Evolutionary conservation across 2,113 vertebrate species (phyloP), one percentile per base, ranked within the genome.

Genomic region (Acinonyx jubatus): DNA sequence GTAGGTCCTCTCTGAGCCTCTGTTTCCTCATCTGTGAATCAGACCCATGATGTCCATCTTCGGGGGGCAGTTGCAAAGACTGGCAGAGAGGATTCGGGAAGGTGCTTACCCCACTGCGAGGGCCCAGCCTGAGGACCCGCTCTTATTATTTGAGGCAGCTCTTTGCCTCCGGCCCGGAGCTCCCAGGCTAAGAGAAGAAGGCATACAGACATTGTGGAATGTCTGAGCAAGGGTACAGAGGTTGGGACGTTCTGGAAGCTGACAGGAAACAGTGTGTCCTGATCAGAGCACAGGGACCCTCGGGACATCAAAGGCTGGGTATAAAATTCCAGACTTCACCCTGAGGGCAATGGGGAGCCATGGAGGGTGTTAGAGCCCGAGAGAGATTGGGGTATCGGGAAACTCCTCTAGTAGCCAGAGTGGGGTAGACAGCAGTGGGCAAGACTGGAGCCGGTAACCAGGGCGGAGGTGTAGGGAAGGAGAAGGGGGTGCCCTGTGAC

Each of bases 21-120:
- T 27, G 63, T 81, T 80, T 91, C 76, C 36, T 81, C 76, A 13
- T 73, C 81, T 91, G 48, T 38, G 36, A 74, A 48, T 66, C 74
- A 36, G 29, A 55, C 2, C 33, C 73, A 21, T 29, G 45, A 16
- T 14, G 10, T 7, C 36, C 78, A 25, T 27, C 76, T 48, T 36
- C 21, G 18, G 11, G 63, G 63, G 69, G 27, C 33, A 5, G 71
- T 25, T 14, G 38, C 71, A 31, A 21, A 79, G 41, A 55, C 19
- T 55, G 89, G 15, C 89, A 50, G 50, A 61, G 50, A 27, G 33
- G 27, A 52, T 21, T 25, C 25, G 16, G 57, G 41, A 29, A 33
- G 5, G 45, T 18, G 29, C 29, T 68, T 31, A 33, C 27, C 8
- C 7, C 10, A 0, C 4, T 1, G 9, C 5, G 33, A 7, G 81